Evolutionary conservation across 2,888 invertebrate genomes (phyloP), one percentile per base, ranked within the genome.

Genomic region (Lasius platythorax): DNA sequence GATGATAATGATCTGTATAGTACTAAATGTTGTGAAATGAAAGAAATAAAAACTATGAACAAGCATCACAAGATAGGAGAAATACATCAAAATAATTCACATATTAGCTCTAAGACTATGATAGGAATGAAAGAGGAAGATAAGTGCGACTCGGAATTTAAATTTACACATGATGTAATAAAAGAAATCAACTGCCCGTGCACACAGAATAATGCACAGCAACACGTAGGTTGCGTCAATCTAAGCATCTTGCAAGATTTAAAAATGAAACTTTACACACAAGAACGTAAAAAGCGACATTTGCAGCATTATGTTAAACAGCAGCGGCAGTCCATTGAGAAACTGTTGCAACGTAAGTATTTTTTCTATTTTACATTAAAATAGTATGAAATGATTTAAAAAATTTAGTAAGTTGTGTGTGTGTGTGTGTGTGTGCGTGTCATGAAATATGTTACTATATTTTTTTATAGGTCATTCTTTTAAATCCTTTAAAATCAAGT

Each of bases 161-260:
- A 90, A 63, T 66, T 93, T 12, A 88, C 92, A 15, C 92, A 92
- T 33, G 93, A 94, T 61, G 90, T 93, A 11, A 86, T 92, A 0
- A 88, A 87, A 53, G 56, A 83, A 9, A 53, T 86, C 3, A 88
- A 76, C 46, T 88, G 89, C 28, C 82, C 87, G 0, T 90, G 89
- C 53, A 23, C 81, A n/a, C 83, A 46, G 40, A 85, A 68, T 33
- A 75, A 84, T 70, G 33, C 66, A 11, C 88, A 88, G 43, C 66
- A 81, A 30, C 87, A 86, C 28, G 43, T 87, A 40, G 79, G 87
- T 67, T 89, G 89, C 56, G 75, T 91, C 23, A 81, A 88, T 50
- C 12, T 89, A 43, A 90, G 83, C 72, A 58, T 90, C 58, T 46
- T 90, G 23, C 86, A 89, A 30, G 83, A 82, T 23, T 63, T 90